A percentile compares a stretch with the other conserved stretches of the same genome.
These are phyloP conservation scores for Cosmia pyralina DNA, from an alignment of 2,888 invertebrate genomes.

Conservation along the genomic window DNA sequence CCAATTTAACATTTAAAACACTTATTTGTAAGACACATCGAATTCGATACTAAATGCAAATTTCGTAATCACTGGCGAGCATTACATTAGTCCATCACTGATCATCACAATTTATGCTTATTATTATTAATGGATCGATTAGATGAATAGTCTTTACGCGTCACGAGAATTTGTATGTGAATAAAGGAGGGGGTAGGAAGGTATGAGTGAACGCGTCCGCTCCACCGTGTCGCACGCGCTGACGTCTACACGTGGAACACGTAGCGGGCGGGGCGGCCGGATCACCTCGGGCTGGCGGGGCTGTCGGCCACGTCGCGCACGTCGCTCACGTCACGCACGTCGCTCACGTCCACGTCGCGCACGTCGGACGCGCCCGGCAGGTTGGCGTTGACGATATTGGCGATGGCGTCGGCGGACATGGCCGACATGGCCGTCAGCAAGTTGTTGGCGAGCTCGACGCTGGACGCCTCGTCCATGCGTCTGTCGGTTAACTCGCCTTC, in stretches of 20 bases:
- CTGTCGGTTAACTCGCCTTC: slow-evolving; percentile 40
- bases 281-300: slow-evolving; percentile 33
- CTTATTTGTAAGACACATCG: slow-evolving; percentile 61
- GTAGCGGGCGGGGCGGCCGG: slow-evolving; percentile 4
- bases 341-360: neutral
- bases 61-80: slow-evolving; percentile 51
- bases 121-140: slow-evolving; percentile 38
- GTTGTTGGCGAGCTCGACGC: slow-evolving; percentile 78
- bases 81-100: slow-evolving; percentile 55
- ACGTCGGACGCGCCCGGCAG: slow-evolving; percentile 49
- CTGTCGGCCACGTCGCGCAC: neutral
- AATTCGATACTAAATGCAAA: slow-evolving; percentile 60
- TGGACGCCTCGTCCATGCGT: slow-evolving; percentile 61
- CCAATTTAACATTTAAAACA: slow-evolving; percentile 42
- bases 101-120: slow-evolving; percentile 52
- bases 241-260: slow-evolving; percentile 24
- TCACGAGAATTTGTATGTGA: slow-evolving; percentile 27
- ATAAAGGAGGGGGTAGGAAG: slow-evolving; percentile 1
- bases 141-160: slow-evolving; percentile 40
- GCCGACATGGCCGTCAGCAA: slow-evolving; percentile 82
- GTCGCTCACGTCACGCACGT: slow-evolving; percentile 2
- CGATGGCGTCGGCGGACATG: slow-evolving; percentile 78
- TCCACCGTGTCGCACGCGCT: neutral
- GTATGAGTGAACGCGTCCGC: slow-evolving; percentile 11
- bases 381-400: slow-evolving; percentile 75